A percentile compares a stretch with the other conserved stretches of the same genome.
phyloP scores from a whole-genome alignment of 2,888 invertebrate species.

The Brenthis ino region DNA sequence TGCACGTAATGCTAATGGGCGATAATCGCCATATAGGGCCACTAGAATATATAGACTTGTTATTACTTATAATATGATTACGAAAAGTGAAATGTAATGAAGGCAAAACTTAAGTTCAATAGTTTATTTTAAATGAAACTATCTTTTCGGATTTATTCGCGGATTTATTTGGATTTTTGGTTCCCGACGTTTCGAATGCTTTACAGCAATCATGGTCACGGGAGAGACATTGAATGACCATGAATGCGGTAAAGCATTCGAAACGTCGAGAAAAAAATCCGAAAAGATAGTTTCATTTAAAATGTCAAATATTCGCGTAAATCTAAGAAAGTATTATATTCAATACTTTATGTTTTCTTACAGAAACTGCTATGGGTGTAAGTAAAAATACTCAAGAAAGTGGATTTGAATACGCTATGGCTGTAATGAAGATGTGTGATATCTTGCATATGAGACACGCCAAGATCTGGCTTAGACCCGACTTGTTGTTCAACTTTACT shows the following conservation, averaged over 20 bases:
- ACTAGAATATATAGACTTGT: slow-evolving; percentile 41
- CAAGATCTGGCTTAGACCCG: slow-evolving; percentile 89
- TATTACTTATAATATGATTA: slow-evolving; percentile 45
- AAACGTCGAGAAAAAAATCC: too few relatives aligned
- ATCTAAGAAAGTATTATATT: neutral
- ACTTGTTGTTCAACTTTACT: slow-evolving; percentile 89
- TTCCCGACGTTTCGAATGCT: too few relatives aligned
- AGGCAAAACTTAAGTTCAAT: neutral
- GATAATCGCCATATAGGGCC: slow-evolving; percentile 62
- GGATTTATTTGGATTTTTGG: too few relatives aligned
- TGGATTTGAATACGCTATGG: slow-evolving; percentile 92
- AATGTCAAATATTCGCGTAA: too few relatives aligned
- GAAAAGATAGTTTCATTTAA: too few relatives aligned
- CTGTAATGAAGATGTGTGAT: slow-evolving; percentile 95
- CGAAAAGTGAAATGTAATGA: slow-evolving; percentile 54
- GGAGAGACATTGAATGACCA: too few relatives aligned
- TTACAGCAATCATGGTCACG: too few relatives aligned
- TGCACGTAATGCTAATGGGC: slow-evolving; percentile 67
- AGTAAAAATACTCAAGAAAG: slow-evolving; percentile 91
- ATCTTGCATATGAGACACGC: slow-evolving; percentile 92
- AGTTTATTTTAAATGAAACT: too few relatives aligned
- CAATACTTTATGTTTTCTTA: neutral
- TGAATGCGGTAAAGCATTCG: too few relatives aligned
- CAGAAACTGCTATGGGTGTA: slow-evolving; percentile 95
- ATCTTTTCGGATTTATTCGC: too few relatives aligned